Percentiles rank a stretch among this genome's conserved stretches.
Conservation (phyloP, 2,888 invertebrate species). For the Xanthorhoe spadicearia region DNA sequence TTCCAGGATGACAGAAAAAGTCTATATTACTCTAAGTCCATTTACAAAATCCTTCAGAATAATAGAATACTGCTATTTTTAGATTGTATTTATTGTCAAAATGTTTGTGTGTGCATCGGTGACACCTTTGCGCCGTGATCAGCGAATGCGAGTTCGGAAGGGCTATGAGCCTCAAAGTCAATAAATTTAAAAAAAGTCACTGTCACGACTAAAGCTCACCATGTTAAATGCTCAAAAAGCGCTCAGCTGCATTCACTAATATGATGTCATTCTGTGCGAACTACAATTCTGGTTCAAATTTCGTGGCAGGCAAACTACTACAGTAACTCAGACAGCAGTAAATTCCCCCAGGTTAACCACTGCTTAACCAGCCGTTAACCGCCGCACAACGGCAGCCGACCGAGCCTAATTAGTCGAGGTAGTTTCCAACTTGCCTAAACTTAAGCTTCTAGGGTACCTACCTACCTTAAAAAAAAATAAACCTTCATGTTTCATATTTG, state of each 20-base stretch:
- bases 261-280: background rate
- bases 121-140: too few relatives aligned
- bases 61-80: too few relatives aligned
- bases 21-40: too few relatives aligned
- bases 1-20: too few relatives aligned
- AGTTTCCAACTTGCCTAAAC: constrained; percentile 55
- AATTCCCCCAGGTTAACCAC: constrained; percentile 34
- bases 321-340: constrained; percentile 28
- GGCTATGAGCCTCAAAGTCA: too few relatives aligned
- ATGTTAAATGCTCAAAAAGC: too few relatives aligned
- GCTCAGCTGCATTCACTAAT: background rate
- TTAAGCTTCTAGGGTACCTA: constrained; percentile 15
- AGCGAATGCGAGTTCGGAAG: too few relatives aligned
- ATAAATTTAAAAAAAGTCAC: too few relatives aligned
- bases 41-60: too few relatives aligned
- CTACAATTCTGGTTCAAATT: background rate
- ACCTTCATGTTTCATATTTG: background rate
- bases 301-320: constrained; percentile 10
- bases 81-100: too few relatives aligned
- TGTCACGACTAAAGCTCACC: too few relatives aligned
- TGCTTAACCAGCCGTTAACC: constrained; percentile 45
- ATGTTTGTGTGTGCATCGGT: too few relatives aligned
- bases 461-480: background rate
- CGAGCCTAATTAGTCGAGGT: constrained; percentile 58
- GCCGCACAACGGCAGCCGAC: constrained; percentile 42